Base-by-base conservation (phyloP, 2,113 vertebrate species). In the Carassius carassius region DNA sequence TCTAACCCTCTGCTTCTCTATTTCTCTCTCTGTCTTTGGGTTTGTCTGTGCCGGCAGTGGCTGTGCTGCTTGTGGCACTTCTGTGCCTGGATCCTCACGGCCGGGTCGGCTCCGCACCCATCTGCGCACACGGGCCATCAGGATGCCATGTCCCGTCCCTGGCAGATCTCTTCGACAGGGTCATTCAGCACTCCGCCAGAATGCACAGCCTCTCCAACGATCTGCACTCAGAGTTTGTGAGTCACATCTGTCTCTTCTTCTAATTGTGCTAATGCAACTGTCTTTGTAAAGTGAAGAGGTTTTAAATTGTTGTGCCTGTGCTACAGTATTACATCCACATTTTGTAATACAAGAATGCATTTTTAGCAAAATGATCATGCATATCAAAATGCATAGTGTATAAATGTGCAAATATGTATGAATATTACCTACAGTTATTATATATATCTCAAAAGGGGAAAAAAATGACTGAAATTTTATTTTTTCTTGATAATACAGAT, bases 121-220 rank as follows among this genome's bases (percentile, higher is more conserved):
- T 91, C 77, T 94, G 94, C 65, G 65, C 79, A 16, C 91, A 91
- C 0, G 75, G 65, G 7, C 86, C 90, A 14, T 51, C 87, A 0
- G 88, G 88, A n/a, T 95, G 94, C 86, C 92, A 89, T 5, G 60
- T 89, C 17, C 87, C 94, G 7, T 91, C 92, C 3, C 91, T 95
- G 83, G 90, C 92, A 0, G 91, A 95, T 69, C 92, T 95, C 80
- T 95, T 96, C 56, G 93, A 96, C 74, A 92, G 95, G 56, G 94
- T 95, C 83, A 94, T 96, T 75, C 94, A 95, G 32, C 95, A 95
- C 90, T 96, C 94, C 0, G 92, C 92, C 69, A 91, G 94, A 89
- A 94, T 95, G 89, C 94, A 95, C 56, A 86, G 92, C 69, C 91
- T 96, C 67, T 95, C 95, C 60, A 93, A 92, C 0, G 92, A 94